Evolutionary conservation across 2,113 vertebrate genomes (phyloP).

Genomic region (Mus pahari): DNA sequence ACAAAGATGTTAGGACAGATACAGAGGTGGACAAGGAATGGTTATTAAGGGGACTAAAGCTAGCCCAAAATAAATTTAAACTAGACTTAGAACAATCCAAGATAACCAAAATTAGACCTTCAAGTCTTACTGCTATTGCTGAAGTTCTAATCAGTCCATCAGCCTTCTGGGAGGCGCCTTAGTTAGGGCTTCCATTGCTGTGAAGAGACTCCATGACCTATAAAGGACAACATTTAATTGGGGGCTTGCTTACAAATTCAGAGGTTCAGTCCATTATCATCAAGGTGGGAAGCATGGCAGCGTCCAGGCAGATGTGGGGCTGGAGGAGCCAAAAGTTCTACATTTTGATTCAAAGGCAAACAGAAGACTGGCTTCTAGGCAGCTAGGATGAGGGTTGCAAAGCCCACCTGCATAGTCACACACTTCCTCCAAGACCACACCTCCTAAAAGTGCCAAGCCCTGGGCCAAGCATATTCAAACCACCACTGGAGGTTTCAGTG

Average conservation of each 20-base stretch:
- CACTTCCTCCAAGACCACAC: neutral
- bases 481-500: neutral
- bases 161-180: neutral
- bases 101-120: neutral
- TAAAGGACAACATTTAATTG: neutral
- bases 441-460: neutral
- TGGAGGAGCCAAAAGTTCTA: neutral
- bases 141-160: neutral
- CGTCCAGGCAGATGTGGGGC: neutral
- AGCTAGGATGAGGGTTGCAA: no score
- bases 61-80: neutral
- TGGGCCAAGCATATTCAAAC: neutral
- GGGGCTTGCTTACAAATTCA: neutral
- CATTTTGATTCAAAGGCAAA: neutral
- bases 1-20: neutral
- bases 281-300: neutral
- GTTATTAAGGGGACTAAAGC: neutral
- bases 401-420: neutral
- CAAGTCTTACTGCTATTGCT: neutral
- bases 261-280: neutral
- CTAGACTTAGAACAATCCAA: neutral
- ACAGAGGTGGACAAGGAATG: neutral
- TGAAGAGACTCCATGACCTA: neutral
- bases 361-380: neutral
- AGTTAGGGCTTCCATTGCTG: neutral